Evolutionary conservation across 2,113 vertebrate species (phyloP).

Genomic region (Chaenogobius annularis): DNA sequence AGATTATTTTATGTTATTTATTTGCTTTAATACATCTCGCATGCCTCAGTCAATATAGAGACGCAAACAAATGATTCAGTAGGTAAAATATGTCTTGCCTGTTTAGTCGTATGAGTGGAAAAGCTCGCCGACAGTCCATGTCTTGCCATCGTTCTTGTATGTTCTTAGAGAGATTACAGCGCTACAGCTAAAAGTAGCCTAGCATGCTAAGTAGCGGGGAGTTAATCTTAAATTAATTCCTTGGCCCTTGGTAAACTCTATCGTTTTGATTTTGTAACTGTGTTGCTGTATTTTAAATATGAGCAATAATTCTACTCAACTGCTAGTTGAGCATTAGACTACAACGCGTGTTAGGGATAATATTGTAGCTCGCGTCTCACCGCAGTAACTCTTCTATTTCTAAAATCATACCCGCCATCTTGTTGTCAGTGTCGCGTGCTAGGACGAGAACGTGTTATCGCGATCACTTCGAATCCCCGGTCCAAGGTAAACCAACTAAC

Average conservation of each 20-base stretch:
- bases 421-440: conserved; percentile 72
- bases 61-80: neutral
- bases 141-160: neutral
- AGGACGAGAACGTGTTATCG: conserved; percentile 40
- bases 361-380: conserved; percentile 64
- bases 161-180: conserved; percentile 29
- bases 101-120: accelerated
- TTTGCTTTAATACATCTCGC: conserved; percentile 5
- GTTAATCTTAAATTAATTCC: conserved; percentile 46
- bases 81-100: neutral
- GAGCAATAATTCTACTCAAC: neutral
- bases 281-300: accelerated
- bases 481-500: too few relatives aligned
- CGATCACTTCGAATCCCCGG: neutral
- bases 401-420: conserved; percentile 73
- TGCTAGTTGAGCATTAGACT: conserved; percentile 36
- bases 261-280: neutral
- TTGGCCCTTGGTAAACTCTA: conserved; percentile 17
- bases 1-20: neutral
- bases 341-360: conserved; percentile 25
- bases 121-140: accelerated
- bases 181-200: conserved; percentile 35
- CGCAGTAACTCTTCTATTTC: conserved; percentile 53
- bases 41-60: conserved; percentile 22
- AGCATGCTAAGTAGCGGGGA: conserved; percentile 36